Conservation (phyloP, 2,888 invertebrate genomes). For the Dromius quadrimaculatus region DNA sequence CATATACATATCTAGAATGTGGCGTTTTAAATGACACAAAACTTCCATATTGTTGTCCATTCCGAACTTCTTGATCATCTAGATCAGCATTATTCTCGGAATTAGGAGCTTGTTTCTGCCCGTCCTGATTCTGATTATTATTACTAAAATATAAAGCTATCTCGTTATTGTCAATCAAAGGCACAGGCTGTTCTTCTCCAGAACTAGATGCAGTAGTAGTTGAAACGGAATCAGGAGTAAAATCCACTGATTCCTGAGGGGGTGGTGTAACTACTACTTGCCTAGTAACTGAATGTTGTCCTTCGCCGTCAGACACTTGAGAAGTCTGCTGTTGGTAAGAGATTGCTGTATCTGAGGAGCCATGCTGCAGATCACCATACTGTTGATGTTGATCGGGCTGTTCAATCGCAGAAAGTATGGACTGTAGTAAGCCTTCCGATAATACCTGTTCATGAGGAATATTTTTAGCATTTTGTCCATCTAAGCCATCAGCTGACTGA, state of each 20-base stretch:
- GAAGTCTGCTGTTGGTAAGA: slow-evolving; percentile 57
- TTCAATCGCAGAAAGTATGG: slow-evolving; percentile 85
- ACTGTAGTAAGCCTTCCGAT: slow-evolving; percentile 83
- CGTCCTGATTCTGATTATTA: slow-evolving; percentile 56
- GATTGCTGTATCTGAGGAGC: slow-evolving; percentile 26
- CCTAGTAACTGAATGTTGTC: slow-evolving; percentile 67
- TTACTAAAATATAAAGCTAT: slow-evolving; percentile 72
- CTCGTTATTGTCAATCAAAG: slow-evolving; percentile 70
- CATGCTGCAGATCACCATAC: slow-evolving; percentile 53
- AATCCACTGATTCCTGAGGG: slow-evolving; percentile 56
- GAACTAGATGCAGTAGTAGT: slow-evolving; percentile 46
- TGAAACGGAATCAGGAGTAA: slow-evolving; percentile 53
- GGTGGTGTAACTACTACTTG: slow-evolving; percentile 65
- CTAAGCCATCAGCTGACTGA: slow-evolving; percentile 74
- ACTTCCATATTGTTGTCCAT: slow-evolving; percentile 60
- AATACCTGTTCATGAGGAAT: slow-evolving; percentile 81
- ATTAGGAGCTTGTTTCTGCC: slow-evolving; percentile 46
- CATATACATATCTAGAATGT: slow-evolving; percentile 58
- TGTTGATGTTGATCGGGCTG: slow-evolving; percentile 69
- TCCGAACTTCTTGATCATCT: slow-evolving; percentile 56
- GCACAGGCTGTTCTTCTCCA: slow-evolving; percentile 60
- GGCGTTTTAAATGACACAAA: slow-evolving; percentile 60
- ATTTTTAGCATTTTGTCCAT: slow-evolving; percentile 65
- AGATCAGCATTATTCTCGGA: slow-evolving; percentile 41
- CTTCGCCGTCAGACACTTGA: slow-evolving; percentile 65